Evolutionary conservation across 2,113 vertebrate genomes (phyloP), one percentile per base, ranked within the genome.

Genomic region (Carlito syrichta): DNA sequence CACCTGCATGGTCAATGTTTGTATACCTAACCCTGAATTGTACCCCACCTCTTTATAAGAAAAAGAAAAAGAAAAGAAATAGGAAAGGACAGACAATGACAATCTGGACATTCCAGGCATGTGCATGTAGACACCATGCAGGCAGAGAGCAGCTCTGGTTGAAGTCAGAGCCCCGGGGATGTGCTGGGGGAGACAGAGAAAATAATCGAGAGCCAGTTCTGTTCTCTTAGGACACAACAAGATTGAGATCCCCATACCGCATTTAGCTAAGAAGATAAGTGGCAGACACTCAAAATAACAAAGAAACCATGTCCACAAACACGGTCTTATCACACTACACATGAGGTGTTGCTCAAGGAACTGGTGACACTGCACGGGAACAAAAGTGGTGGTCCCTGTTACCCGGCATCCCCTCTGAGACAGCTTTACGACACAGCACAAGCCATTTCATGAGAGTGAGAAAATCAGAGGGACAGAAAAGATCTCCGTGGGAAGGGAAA

Each of bases 151-250:
- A 84, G 23, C 12, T 88, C 60, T 82, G 43, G 30, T 23, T 76
- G 81, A 62, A 48, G 63, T 52, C 45, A 89, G 58, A 91, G 43
- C n/a, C 0, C 38, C 25, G n/a, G 11, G 0, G 30, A 32, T 30
- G 2, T 5, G 4, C 0, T 22, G 32, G 19, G 0, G 0, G 9
- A 9, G 5, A 22, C 22, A 16, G 25, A 60, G 27, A 8, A 14
- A 81, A 32, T 8, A 92, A 66, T 76, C 43, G 62, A 87, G 68
- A 38, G 19, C 89, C n/a, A 89, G 20, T n/a, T n/a, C 30, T 94
- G 48, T 27, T 66, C 35, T 81, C 73, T 86, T 22, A 93, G 60
- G 74, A 69, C 27, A 68, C 10, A 35, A 52, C 45, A 27, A 77
- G 85, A 78, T 58, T 73, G 71, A 87, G 25, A 90, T 32, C 66